phyloP scores from a whole-genome alignment of 2,888 invertebrate species.

The Drosophila leonis region DNA sequence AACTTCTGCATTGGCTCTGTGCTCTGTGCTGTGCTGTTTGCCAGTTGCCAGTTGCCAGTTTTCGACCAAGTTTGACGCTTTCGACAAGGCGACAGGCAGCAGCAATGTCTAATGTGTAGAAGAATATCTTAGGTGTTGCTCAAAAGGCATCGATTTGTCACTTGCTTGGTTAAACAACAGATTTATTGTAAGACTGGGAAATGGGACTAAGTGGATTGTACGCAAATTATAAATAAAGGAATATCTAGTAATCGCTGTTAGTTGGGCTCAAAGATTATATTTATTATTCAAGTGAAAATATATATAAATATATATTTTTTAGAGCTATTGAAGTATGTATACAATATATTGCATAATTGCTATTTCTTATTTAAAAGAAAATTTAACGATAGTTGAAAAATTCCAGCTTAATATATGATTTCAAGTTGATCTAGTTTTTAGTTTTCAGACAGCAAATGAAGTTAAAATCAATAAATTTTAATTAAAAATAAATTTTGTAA shows the following conservation, averaged over 20 bases:
- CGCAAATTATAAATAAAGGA: neutral
- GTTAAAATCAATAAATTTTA: no score
- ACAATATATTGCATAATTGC: no score
- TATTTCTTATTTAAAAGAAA: no score
- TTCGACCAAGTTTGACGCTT: constrained; percentile 69
- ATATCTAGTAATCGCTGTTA: neutral
- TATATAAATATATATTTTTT: no score
- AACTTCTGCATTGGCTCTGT: neutral
- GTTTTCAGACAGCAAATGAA: no score
- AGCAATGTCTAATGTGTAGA: constrained; percentile 5
- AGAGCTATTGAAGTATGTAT: no score
- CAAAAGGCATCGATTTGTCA: constrained; percentile 64
- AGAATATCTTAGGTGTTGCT: constrained; percentile 18
- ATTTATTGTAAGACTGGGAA: constrained; percentile 17
- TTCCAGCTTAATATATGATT: no score
- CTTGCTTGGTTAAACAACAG: constrained; percentile 52
- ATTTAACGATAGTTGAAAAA: no score
- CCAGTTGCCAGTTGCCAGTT: constrained; percentile 53
- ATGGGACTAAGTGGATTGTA: neutral
- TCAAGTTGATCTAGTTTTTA: no score
- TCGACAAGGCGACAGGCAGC: constrained; percentile 67
- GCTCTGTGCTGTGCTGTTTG: constrained; percentile 65
- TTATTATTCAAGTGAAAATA: no score
- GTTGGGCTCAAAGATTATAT: neutral
- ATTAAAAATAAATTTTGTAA: no score